A percentile compares a stretch with the other conserved stretches of the same genome.
phyloP scores from a whole-genome alignment of 2,113 vertebrate species.

The Anolis sagrei region DNA sequence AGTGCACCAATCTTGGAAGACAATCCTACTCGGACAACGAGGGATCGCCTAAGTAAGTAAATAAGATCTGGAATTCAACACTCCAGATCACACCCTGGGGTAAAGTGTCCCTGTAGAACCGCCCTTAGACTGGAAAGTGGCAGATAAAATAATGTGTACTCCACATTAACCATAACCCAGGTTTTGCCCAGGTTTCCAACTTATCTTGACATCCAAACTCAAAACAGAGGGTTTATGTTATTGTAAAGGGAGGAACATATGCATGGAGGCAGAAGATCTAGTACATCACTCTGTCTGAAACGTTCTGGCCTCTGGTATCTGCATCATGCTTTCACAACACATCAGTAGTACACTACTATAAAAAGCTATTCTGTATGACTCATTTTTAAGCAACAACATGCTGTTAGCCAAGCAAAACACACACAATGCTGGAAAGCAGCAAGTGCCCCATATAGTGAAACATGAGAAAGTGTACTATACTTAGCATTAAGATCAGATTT shows the following conservation, averaged over 20 bases:
- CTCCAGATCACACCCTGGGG: too few species aligned
- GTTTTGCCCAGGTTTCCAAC: too few species aligned
- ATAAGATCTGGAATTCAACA: too few species aligned
- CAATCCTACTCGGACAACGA: too few species aligned
- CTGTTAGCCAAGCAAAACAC: conserved; percentile 7
- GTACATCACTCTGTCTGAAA: not conserved
- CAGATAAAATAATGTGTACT: too few species aligned
- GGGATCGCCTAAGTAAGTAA: too few species aligned
- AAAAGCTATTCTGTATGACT: not conserved
- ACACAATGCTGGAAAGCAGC: not conserved
- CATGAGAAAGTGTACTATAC: not conserved
- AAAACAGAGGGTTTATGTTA: not conserved
- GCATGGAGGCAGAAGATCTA: not conserved
- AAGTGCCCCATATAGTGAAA: conserved; percentile 4
- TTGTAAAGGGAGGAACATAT: not conserved
- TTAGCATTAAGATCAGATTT: not conserved
- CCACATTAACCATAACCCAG: too few species aligned
- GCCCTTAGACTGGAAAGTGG: too few species aligned
- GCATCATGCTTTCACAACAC: not conserved
- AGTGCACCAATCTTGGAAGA: too few species aligned
- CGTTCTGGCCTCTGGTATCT: not conserved
- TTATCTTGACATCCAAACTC: not conserved
- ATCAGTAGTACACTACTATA: not conserved
- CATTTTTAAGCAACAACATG: conserved; percentile 1
- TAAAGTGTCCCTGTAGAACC: too few species aligned